Evolutionary conservation across 2,797 vertebrate genomes (phyloP).

Genomic region (Amphiprion clarkii): DNA sequence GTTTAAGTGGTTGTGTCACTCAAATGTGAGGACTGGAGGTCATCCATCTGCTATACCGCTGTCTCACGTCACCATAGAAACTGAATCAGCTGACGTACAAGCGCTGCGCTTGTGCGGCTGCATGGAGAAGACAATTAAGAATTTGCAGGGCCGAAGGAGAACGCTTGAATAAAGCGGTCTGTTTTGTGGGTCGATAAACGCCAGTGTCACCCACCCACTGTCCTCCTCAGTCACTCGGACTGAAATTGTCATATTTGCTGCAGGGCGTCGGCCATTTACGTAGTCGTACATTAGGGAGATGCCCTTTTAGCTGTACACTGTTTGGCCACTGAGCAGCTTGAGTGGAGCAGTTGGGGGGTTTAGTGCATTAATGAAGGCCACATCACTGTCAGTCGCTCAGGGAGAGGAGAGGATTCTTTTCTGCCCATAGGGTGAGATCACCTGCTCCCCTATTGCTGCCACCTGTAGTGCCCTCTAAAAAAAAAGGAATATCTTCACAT

Average conservation of each 20-base stretch:
- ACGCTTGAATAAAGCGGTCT: slow-evolving; percentile 3
- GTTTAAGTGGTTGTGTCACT: slow-evolving; percentile 21
- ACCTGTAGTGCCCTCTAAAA: not conserved
- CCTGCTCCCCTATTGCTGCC: slow-evolving; percentile 9
- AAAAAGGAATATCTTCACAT: slow-evolving; percentile 4
- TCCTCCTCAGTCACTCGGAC: not conserved
- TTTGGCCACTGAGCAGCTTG: slow-evolving; percentile 55
- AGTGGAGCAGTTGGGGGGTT: slow-evolving; percentile 38
- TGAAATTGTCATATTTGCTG: slow-evolving; percentile 47
- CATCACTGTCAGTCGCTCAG: slow-evolving; percentile 52
- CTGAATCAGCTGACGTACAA: not conserved
- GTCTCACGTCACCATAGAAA: slow-evolving; percentile 34
- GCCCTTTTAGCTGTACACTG: slow-evolving; percentile 55
- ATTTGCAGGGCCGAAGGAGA: not conserved
- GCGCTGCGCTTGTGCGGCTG: not conserved
- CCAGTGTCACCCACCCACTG: not conserved
- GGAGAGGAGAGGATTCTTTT: slow-evolving; percentile 29
- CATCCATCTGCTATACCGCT: slow-evolving; percentile 28
- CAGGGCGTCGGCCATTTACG: slow-evolving; percentile 53
- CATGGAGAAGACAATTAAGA: slow-evolving; percentile 1
- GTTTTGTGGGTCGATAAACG: slow-evolving; percentile 37
- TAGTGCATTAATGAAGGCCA: slow-evolving; percentile 70
- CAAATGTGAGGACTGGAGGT: slow-evolving; percentile 27
- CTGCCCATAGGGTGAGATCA: slow-evolving; percentile 16
- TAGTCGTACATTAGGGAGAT: slow-evolving; percentile 56